Conservation (phyloP, 1,140 invertebrate species). For the Mercenaria mercenaria region DNA sequence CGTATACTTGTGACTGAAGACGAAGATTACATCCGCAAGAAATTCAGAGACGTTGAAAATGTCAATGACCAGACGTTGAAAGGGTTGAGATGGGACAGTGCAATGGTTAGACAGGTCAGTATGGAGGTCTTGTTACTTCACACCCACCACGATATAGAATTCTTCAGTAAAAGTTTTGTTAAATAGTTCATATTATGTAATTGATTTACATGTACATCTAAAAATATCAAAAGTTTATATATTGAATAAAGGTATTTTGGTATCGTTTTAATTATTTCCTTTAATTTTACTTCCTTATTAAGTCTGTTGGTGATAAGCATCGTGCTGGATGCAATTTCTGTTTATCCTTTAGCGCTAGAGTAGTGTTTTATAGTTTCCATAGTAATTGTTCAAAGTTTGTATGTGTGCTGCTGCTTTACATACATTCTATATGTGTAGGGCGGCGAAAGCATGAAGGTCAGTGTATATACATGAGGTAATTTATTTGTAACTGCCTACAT, state of each 20-base stretch:
- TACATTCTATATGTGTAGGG: neutral
- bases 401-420: neutral
- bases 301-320: neutral
- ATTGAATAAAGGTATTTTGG: too few relatives aligned
- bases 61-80: conserved; percentile 83
- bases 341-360: neutral
- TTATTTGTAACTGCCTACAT: neutral
- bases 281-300: too few relatives aligned
- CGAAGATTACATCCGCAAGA: conserved; percentile 83
- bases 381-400: neutral
- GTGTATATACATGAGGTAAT: neutral
- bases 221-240: too few relatives aligned
- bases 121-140: neutral
- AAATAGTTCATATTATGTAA: too few relatives aligned
- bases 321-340: neutral
- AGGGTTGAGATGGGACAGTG: conserved; percentile 85
- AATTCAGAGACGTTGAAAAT: conserved; percentile 81
- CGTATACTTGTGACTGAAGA: too few relatives aligned
- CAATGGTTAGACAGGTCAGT: conserved; percentile 84
- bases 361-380: neutral
- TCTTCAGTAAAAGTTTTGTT: too few relatives aligned
- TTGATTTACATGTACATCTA: too few relatives aligned
- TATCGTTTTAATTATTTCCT: too few relatives aligned
- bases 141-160: too few relatives aligned
- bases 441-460: conserved; percentile 11